Evolutionary conservation across 2,113 vertebrate genomes (phyloP).

Genomic region (Electrona antarctica): DNA sequence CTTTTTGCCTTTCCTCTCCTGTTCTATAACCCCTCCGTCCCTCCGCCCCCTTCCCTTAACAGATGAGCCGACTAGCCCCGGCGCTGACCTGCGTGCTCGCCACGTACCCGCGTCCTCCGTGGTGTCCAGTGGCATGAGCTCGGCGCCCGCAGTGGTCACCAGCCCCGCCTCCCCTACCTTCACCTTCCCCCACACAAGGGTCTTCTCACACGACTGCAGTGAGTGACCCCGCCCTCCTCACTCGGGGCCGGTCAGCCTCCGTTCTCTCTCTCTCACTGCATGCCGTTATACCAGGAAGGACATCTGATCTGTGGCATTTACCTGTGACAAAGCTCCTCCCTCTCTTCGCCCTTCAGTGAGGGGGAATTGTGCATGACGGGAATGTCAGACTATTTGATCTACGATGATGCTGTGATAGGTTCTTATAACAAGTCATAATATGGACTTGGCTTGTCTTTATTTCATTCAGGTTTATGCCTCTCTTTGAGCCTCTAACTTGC

Average conservation of each 20-base stretch:
- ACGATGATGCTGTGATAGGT: not conserved
- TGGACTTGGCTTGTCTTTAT: not conserved
- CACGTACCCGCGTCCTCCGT: conserved; percentile 95
- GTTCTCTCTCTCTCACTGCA: conserved; percentile 44
- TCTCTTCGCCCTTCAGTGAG: not conserved
- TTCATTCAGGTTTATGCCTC: not conserved
- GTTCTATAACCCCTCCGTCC: conserved; percentile 1
- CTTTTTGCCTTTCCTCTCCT: conserved; percentile 16
- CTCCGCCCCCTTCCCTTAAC: conserved; percentile 46
- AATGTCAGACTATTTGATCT: conserved; percentile 2
- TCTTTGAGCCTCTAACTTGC: not conserved
- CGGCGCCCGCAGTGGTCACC: conserved; percentile 84
- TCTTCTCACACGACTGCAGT: conserved; percentile 98
- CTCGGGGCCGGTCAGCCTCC: conserved; percentile 2
- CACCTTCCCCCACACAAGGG: conserved; percentile 88
- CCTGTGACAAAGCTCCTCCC: not conserved
- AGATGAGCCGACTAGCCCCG: conserved; percentile 97
- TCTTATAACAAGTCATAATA: not conserved
- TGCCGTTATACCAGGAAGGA: conserved; percentile 38
- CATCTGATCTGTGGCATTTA: conserved; percentile 1
- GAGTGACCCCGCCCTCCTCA: conserved; percentile 73
- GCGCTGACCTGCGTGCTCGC: conserved; percentile 93
- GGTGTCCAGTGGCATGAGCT: conserved; percentile 95
- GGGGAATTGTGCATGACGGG: conserved; percentile 18
- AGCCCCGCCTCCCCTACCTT: conserved; percentile 91